Evolutionary conservation across 2,888 invertebrate genomes (phyloP), one percentile per base, ranked within the genome.

Genomic region (Crocallis elinguaria): DNA sequence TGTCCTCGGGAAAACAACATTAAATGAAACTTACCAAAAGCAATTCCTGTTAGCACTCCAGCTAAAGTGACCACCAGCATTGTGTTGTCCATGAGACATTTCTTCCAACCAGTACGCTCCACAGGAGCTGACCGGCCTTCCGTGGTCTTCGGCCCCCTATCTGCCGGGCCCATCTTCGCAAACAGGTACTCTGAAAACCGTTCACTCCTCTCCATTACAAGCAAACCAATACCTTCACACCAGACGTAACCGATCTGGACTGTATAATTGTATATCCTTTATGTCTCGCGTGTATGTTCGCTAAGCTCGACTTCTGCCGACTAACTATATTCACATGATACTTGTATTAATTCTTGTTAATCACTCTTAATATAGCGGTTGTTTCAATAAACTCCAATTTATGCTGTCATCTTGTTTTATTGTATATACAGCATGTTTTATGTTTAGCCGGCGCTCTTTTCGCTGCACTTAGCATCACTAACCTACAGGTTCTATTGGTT

Each of bases 131-230:
- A 92, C 73, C 93, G 91, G 68, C 92, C 92, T 69, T 93, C 93
- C 38, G 93, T 93, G 61, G 92, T 92, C 85, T 93, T 93, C 71
- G 93, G 93, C 75, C 93, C 92, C 66, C 92, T 86, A 67, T 92
- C 92, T 62, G 93, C 93, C 69, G 94, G 93, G 79, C 95, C 94
- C 95, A 95, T 95, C 93, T 95, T 95, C 86, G 95, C 94, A 85
- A 95, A 95, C 87, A 95, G 92, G 89, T 95, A 95, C 88, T 95
- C 95, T 94, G 95, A 94, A 93, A 95, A 94, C 75, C 93, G 93
- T 85, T 92, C 93, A 87, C 93, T 85, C 86, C 92, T 93, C 92
- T 93, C 93, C 93, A 93, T 93, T 75, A 88, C 90, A 85, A 79
- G 77, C 64, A 68, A 64, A 73, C 66, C 73, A 69, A 69, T 65